phyloP scores from a whole-genome alignment of 2,888 invertebrate genomes.

The Conistra vaccinii region DNA sequence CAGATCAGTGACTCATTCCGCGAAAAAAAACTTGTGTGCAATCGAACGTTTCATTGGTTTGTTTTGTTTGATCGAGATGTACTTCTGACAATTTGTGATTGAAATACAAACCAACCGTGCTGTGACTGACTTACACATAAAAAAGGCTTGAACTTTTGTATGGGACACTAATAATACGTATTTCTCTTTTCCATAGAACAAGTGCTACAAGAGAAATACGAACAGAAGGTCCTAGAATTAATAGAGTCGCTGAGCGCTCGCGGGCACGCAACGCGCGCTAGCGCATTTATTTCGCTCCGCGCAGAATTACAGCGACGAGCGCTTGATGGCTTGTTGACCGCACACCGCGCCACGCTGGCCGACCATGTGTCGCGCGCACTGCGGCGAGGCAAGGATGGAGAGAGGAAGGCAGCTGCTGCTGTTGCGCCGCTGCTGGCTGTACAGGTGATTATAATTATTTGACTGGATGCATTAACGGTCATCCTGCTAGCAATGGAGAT shows the following conservation, averaged over 20 bases:
- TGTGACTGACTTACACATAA: too few species aligned
- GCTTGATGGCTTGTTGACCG: slow-evolving; percentile 94
- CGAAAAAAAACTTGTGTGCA: too few species aligned
- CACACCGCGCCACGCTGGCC: slow-evolving; percentile 94
- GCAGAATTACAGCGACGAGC: slow-evolving; percentile 95
- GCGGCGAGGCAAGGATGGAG: slow-evolving; percentile 95
- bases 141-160: too few species aligned
- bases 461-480: too few species aligned
- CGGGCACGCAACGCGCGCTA: slow-evolving; percentile 95
- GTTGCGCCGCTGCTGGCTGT: slow-evolving; percentile 95
- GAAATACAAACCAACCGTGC: not conserved
- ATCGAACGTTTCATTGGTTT: too few species aligned
- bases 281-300: slow-evolving; percentile 93
- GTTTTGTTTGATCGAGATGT: too few species aligned
- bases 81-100: too few species aligned
- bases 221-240: slow-evolving; percentile 96
- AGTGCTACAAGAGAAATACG: slow-evolving; percentile 92
- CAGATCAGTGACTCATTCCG: too few species aligned
- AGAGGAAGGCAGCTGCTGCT: slow-evolving; percentile 95
- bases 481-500: not conserved
- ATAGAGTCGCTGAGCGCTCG: slow-evolving; percentile 97
- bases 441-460: slow-evolving; percentile 90
- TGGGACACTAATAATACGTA: not conserved
- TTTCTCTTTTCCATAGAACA: slow-evolving; percentile 81
- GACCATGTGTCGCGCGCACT: slow-evolving; percentile 96